phyloP scores from a whole-genome alignment of 30 jellyfish, hydroid and myxozoan genomes.

The Aurelia sp. region DNA sequence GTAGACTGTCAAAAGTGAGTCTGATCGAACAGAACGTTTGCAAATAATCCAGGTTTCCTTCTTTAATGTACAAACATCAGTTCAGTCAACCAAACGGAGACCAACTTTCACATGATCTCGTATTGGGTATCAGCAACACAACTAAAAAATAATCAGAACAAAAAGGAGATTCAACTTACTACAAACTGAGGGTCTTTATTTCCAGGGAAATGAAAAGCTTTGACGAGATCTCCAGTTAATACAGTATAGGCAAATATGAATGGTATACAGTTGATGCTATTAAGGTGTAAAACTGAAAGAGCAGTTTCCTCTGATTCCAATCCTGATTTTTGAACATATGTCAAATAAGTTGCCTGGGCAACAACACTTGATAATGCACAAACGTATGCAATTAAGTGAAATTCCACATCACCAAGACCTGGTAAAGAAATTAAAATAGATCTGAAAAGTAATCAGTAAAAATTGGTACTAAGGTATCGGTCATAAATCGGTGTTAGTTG shows the following conservation, averaged over 20 bases:
- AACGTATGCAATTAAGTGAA: slow-evolving; percentile 69
- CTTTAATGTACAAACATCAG: no score
- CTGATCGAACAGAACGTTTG: no score
- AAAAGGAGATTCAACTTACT: slow-evolving; percentile 55
- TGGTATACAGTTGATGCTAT: slow-evolving; percentile 97
- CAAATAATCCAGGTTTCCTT: no score
- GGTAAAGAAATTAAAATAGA: neutral
- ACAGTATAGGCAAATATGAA: slow-evolving; percentile 64
- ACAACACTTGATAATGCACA: slow-evolving; percentile 87
- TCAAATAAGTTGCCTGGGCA: slow-evolving; percentile 88
- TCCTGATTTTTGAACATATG: slow-evolving; percentile 97
- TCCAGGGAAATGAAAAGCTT: slow-evolving; percentile 60
- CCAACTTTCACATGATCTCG: no score
- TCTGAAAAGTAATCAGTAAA: no score
- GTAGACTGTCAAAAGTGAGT: no score
- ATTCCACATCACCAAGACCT: slow-evolving; percentile 95
- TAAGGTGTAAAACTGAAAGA: slow-evolving; percentile 83
- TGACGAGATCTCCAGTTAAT: slow-evolving; percentile 66
- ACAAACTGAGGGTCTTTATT: slow-evolving; percentile 49
- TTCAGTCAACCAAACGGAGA: no score
- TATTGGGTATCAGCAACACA: no score
- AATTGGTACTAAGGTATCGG: no score
- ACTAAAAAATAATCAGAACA: no score
- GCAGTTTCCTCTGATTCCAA: slow-evolving; percentile 88
- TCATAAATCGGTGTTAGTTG: no score